A percentile compares a stretch with the other conserved stretches of the same genome.
phyloP scores from a whole-genome alignment of 2,888 invertebrate genomes.

The Arge pagana region DNA sequence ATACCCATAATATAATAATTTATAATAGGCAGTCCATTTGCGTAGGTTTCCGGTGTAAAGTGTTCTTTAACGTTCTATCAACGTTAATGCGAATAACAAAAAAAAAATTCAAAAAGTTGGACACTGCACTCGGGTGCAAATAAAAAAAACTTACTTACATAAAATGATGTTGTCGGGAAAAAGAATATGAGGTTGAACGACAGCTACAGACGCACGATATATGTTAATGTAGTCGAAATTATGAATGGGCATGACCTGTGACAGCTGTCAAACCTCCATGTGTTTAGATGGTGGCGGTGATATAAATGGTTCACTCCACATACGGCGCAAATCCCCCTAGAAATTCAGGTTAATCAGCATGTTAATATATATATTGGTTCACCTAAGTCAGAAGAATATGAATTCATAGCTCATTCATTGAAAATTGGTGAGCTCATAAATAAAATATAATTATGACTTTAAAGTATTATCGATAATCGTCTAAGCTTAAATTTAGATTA shows the following conservation, averaged over 20 bases:
- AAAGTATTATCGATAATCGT: neutral
- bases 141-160: conserved; percentile 46
- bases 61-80: conserved; percentile 19
- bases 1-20: conserved; percentile 8
- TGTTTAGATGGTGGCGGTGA: conserved; percentile 80
- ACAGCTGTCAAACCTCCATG: conserved; percentile 73
- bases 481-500: too few relatives aligned
- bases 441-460: too few relatives aligned
- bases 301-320: conserved; percentile 98
- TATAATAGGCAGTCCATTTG: conserved; percentile 29
- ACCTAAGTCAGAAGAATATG: too few relatives aligned
- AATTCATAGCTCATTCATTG: neutral
- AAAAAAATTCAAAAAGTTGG: conserved; percentile 28
- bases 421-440: neutral
- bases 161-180: conserved; percentile 48
- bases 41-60: conserved; percentile 27
- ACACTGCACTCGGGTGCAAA: conserved; percentile 23
- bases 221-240: conserved; percentile 17
- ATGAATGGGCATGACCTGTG: conserved; percentile 24
- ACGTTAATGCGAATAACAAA: conserved; percentile 28
- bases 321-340: conserved; percentile 93
- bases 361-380: too few relatives aligned
- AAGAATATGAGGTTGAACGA: conserved; percentile 33
- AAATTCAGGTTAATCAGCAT: conserved; percentile 40
- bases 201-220: conserved; percentile 15